Conservation (phyloP, 1,140 invertebrate genomes). For the Drosophila fuyamai region DNA sequence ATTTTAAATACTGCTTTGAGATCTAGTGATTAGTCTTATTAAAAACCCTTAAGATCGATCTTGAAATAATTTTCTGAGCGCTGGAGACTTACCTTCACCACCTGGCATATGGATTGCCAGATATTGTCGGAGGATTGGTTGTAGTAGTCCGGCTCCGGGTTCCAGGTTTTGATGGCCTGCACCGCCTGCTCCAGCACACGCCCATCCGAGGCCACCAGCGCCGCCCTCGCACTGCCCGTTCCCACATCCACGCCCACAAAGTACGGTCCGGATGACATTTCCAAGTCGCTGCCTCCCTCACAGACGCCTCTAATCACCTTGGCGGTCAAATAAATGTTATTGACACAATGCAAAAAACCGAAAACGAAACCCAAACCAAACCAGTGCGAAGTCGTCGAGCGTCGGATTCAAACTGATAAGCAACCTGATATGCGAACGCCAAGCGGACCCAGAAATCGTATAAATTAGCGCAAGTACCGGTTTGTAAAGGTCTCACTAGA, state of each 20-base stretch:
- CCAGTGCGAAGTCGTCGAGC: conserved; percentile 24
- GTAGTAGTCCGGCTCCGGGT: conserved; percentile 91
- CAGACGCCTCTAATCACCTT: conserved; percentile 32
- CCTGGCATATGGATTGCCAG: conserved; percentile 88
- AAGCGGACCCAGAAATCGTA: conserved; percentile 12
- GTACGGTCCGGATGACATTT: conserved; percentile 79
- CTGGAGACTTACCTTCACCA: conserved; percentile 63
- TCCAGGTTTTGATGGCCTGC: conserved; percentile 91
- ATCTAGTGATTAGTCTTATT: not conserved
- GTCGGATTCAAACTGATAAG: conserved; percentile 61
- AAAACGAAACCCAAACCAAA: conserved; percentile 38
- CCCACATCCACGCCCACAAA: conserved; percentile 98
- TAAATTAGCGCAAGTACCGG: conserved; percentile 30
- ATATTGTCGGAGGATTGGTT: conserved; percentile 97
- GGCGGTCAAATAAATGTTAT: conserved; percentile 78
- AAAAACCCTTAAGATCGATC: not conserved
- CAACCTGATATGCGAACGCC: conserved; percentile 34
- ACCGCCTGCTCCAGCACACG: conserved; percentile 88
- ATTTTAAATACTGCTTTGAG: not conserved
- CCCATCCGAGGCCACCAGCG: conserved; percentile 89
- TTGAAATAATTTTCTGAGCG: accelerated
- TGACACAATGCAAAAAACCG: conserved; percentile 45
- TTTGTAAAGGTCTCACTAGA: conserved; percentile 25
- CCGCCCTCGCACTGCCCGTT: conserved; percentile 94
- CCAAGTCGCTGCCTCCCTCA: conserved; percentile 3